phyloP scores from a whole-genome alignment of 2,113 vertebrate genomes.

The Meleagris gallopavo region DNA sequence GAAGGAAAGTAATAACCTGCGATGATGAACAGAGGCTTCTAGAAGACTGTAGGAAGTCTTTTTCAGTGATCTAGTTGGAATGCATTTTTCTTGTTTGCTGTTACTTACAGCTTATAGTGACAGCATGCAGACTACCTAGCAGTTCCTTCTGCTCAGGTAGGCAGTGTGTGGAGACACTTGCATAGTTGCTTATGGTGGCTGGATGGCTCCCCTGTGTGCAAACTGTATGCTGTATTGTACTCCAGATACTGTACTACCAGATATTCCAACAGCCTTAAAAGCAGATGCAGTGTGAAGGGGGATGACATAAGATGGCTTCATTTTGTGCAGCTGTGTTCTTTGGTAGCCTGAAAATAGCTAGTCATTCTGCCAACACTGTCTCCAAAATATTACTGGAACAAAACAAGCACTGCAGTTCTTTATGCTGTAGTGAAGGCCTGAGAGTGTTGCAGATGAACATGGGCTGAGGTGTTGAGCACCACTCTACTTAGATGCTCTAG shows the following conservation, averaged over 20 bases:
- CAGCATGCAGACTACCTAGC: background rate
- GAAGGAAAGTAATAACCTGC: background rate
- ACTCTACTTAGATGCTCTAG: background rate
- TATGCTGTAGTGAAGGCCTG: background rate
- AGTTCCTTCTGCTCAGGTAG: background rate
- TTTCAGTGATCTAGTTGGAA: background rate
- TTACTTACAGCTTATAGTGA: background rate
- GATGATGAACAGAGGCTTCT: background rate
- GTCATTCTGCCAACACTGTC: background rate
- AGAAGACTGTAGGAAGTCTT: background rate
- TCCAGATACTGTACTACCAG: background rate
- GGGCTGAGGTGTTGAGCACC: background rate
- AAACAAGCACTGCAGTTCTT: background rate
- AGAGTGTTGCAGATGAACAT: background rate
- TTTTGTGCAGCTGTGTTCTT: rapidly evolving
- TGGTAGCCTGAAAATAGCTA: background rate
- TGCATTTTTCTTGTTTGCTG: background rate
- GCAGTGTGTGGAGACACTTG: rapidly evolving
- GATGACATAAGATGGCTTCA: background rate
- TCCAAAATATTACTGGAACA: background rate
- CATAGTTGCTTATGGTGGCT: background rate
- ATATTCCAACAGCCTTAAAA: background rate
- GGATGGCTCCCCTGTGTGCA: background rate
- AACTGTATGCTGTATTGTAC: background rate
- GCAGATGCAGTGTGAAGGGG: background rate